Evolutionary conservation across 1,140 invertebrate genomes (phyloP), one percentile per base, ranked within the genome.

Genomic region (Sarcophaga peregrina): DNA sequence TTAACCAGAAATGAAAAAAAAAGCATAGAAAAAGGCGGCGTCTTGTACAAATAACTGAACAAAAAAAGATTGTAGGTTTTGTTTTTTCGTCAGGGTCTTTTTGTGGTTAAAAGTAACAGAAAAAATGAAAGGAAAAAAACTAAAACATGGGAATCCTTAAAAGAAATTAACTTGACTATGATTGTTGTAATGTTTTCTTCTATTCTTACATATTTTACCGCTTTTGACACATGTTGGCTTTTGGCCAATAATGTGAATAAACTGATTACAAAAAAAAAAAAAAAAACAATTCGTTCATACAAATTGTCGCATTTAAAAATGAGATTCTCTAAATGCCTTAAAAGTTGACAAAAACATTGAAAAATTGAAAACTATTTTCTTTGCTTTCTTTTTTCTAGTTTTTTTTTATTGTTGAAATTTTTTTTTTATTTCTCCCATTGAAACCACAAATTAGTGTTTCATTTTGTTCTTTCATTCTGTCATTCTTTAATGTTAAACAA

Each of bases 231-330:
- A 78, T 78, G 47, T 78, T 78, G 75, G 75, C 75, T 50, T 50
- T 78, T 17, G 37, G 47, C 75, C 75, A 78, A 78, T 78, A 78
- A 50, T 78, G 47, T 10, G 73, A 20, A 74, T 11, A 13, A 20
- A 72, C 9, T 54, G 15, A 15, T n/a, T 20, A 20, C 13, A 68
- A 46, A 45, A 50, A 25, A 52, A 75, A 10, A 13, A 13, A 75
- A 78, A 17, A 52, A 25, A 50, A 9, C 45, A 74, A 2, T 37
- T 48, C 4, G 50, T 50, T 9, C 17, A 78, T 20, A 78, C 10
- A 78, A 50, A 78, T 78, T 78, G 75, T 48, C 75, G 48, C 25
- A 78, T 78, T 78, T 52, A 78, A 78, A 20, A 78, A 78, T 50
- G 47, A 52, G 75, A 78, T 78, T 78, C 75, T 78, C 47, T 17